Evolutionary conservation across 2,113 vertebrate species (phyloP).

Genomic region (Mus spicilegus): DNA sequence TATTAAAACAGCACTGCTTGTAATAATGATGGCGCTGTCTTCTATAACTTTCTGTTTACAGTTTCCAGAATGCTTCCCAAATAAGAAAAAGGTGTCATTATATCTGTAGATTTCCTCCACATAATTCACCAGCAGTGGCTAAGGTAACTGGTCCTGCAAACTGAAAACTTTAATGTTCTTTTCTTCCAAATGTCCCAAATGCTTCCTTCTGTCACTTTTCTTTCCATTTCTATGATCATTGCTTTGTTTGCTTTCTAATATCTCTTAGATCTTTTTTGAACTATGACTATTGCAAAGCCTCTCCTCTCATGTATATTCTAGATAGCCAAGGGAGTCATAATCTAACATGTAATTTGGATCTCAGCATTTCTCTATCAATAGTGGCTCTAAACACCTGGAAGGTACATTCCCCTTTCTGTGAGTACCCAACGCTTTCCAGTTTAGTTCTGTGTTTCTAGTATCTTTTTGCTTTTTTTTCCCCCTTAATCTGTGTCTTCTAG

Average conservation of each 20-base stretch:
- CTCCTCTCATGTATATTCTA: rapidly evolving
- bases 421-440: neutral
- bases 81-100: neutral
- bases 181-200: neutral
- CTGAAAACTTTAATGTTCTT: neutral
- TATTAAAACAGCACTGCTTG: neutral
- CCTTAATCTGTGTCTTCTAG: neutral
- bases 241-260: neutral
- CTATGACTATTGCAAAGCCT: neutral
- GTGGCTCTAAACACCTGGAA: too few species aligned
- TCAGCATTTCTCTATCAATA: neutral
- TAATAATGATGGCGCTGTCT: slow-evolving; percentile 19
- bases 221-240: neutral
- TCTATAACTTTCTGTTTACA: neutral
- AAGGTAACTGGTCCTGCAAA: neutral
- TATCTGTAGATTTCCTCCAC: neutral
- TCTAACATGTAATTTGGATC: neutral
- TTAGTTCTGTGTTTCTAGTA: neutral
- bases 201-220: neutral
- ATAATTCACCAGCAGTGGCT: neutral
- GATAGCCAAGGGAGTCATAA: neutral
- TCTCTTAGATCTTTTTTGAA: neutral
- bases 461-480: neutral
- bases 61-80: slow-evolving; percentile 8
- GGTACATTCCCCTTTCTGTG: neutral